These are phyloP conservation scores for Amaurobius ferox DNA, from an alignment of 2,888 invertebrate species.

Conservation along the genomic window DNA sequence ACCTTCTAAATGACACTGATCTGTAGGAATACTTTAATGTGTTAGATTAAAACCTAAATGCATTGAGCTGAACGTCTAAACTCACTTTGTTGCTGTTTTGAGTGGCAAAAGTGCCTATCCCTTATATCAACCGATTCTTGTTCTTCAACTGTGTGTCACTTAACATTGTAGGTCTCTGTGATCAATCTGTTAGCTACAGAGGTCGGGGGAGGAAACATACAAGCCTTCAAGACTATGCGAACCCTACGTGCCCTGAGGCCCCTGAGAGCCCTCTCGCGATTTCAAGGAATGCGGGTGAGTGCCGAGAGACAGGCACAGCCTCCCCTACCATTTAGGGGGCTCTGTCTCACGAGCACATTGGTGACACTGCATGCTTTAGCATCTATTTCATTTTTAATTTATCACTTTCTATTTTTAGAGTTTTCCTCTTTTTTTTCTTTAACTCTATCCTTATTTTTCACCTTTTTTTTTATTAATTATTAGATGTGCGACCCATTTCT, in stretches of 20 bases:
- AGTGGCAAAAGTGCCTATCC: constrained; percentile 23
- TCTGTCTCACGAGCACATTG: constrained; percentile 67
- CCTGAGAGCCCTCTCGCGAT: constrained; percentile 92
- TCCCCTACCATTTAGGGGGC: constrained; percentile 13
- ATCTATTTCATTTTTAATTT: constrained; percentile 37
- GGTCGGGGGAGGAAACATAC: constrained; percentile 90
- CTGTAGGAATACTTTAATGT: no score
- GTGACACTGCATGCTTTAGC: constrained; percentile 54
- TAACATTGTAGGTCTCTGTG: constrained; percentile 85
- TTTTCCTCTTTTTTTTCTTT: constrained; percentile 1
- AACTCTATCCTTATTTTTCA: not conserved
- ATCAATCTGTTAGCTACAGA: constrained; percentile 91
- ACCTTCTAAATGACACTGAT: no score
- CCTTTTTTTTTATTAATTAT: not conserved
- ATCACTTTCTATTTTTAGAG: constrained; percentile 12
- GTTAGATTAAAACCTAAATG: not conserved
- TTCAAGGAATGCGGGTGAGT: constrained; percentile 98
- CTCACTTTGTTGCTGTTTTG: constrained; percentile 25
- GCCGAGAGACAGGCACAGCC: constrained; percentile 53
- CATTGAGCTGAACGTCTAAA: constrained; percentile 31
- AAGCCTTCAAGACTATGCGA: constrained; percentile 94
- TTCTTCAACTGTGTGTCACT: constrained; percentile 60
- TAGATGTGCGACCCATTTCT: constrained; percentile 1
- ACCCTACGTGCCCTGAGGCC: constrained; percentile 92
- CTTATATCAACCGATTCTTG: not conserved